phyloP scores from a whole-genome alignment of 2,888 invertebrate species.

The Strigamia transsilvanica region DNA sequence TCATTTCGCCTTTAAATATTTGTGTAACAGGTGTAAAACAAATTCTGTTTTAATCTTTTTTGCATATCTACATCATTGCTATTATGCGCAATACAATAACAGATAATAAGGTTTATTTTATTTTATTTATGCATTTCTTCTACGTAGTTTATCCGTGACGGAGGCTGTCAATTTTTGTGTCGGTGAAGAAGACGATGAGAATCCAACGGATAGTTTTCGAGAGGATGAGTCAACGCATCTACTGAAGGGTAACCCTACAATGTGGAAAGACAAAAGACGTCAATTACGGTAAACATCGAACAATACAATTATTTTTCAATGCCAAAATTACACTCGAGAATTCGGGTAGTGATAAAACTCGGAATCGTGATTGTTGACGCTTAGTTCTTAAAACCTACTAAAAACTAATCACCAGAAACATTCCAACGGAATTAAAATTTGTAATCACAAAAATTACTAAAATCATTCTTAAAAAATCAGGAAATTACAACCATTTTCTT shows the following conservation, averaged over 20 bases:
- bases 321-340: not conserved
- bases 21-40: too few relatives aligned
- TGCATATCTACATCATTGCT: not conserved
- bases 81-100: not conserved
- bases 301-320: not conserved
- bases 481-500: too few relatives aligned
- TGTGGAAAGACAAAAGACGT: conserved; percentile 33
- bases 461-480: too few relatives aligned
- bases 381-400: not conserved
- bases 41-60: too few relatives aligned
- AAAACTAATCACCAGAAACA: too few relatives aligned
- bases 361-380: not conserved
- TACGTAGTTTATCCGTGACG: conserved; percentile 10
- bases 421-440: too few relatives aligned
- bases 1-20: not conserved
- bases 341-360: not conserved
- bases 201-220: not conserved
- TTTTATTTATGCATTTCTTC: not conserved
- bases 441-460: too few relatives aligned
- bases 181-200: conserved; percentile 7
- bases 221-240: not conserved
- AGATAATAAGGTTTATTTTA: not conserved
- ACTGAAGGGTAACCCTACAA: not conserved
- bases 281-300: not conserved
- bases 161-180: conserved; percentile 29